Evolutionary conservation across 2,888 invertebrate genomes (phyloP), one percentile per base, ranked within the genome.

Genomic region (Neuroscelio doddi): DNA sequence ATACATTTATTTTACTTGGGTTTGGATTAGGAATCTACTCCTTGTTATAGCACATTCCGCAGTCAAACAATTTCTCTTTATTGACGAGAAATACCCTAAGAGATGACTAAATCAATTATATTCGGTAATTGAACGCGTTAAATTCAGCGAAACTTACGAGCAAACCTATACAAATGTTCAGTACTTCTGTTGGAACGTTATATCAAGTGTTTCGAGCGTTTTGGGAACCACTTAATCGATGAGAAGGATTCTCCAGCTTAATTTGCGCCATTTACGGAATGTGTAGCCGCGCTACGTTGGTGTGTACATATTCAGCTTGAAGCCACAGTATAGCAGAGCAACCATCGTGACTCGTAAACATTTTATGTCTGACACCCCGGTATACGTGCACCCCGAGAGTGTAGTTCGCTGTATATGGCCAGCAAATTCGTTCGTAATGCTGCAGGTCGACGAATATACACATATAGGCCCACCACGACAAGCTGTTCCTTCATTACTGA

Each of bases 381-480:
- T 59, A 26, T 45, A 53, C 53, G 34, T 39, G 45, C 62, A 16
- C 46, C 46, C 41, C 52, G 21, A 42, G 44, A 39, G 49, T 50
- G 53, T 45, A 41, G 55, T 41, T 30, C 57, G 56, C 12, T 27
- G 17, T 49, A 52, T 44, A 47, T 39, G 52, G 52, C 51, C 49
- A 44, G 49, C 57, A 53, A 64, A 64, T 52, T 64, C 53, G 50
- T 53, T 34, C 16, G 39, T 42, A 49, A 52, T 45, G 53, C 52
- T 45, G 21, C 38, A 57, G 46, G 24, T 24, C 52, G 52, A 47
- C 49, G 53, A 42, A 52, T 34, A 45, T 45, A 44, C 57, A 50
- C 53, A 39, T 49, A 49, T 15, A 38, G 57, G 53, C 44, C 58
- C 58, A 53, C 57, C 52, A 49, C 64, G 64, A 58, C 64, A 64